Conservation (phyloP, 2,888 invertebrate genomes). For the Argyra leucocephala region DNA sequence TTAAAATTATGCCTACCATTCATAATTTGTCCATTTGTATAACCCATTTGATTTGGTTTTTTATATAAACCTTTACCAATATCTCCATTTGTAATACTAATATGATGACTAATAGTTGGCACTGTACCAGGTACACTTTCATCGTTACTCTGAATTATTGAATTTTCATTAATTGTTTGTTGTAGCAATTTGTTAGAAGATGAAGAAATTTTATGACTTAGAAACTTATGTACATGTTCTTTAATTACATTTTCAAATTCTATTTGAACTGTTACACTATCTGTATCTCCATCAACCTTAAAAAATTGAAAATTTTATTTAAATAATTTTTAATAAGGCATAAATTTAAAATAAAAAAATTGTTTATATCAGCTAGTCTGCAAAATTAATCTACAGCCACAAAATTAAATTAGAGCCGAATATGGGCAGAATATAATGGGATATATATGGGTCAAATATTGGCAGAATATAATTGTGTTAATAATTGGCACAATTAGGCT, state of each 20-base stretch:
- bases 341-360: constrained; percentile 8
- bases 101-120: constrained; percentile 44
- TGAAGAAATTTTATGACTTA: constrained; percentile 25
- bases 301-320: too few species aligned
- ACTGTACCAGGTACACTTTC: constrained; percentile 41
- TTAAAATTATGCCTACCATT: constrained; percentile 36
- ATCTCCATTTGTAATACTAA: constrained; percentile 43
- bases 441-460: too few species aligned
- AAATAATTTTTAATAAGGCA: too few species aligned
- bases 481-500: too few species aligned
- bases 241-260: constrained; percentile 64
- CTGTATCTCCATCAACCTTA: constrained; percentile 80
- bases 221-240: constrained; percentile 57
- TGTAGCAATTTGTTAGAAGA: neutral
- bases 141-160: constrained; percentile 28
- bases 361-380: neutral
- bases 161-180: constrained; percentile 20
- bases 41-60: constrained; percentile 21
- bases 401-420: too few species aligned
- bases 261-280: constrained; percentile 63
- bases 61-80: constrained; percentile 28
- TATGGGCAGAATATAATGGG: too few species aligned
- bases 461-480: too few species aligned
- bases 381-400: neutral
- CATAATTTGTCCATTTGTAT: constrained; percentile 22